These are phyloP conservation scores for Carterocephalus palaemon DNA, from an alignment of 2,888 invertebrate species.

Conservation along the genomic window DNA sequence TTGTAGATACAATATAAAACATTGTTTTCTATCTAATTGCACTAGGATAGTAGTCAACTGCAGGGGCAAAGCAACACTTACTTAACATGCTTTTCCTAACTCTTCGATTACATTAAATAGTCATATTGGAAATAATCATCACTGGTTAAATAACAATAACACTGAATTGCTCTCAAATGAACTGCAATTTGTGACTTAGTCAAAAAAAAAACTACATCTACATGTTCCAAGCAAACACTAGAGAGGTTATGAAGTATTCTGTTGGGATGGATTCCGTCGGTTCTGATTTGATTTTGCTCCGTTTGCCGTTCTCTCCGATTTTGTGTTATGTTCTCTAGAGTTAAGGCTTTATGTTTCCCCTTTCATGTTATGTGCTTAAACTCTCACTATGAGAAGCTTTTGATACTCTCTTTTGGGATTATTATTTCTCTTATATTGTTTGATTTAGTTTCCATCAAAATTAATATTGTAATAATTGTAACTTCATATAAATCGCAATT, in stretches of 20 bases:
- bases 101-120: too few species aligned
- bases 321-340: slow-evolving; percentile 9
- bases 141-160: too few species aligned
- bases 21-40: too few species aligned
- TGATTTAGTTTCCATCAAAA: neutral
- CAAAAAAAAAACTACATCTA: slow-evolving; percentile 16
- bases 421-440: slow-evolving; percentile 2
- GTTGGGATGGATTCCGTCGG: slow-evolving; percentile 11
- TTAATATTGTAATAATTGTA: too few species aligned
- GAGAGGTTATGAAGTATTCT: slow-evolving; percentile 26
- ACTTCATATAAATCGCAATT: too few species aligned
- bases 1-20: too few species aligned
- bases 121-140: too few species aligned
- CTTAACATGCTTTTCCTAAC: too few species aligned
- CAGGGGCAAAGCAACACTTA: too few species aligned
- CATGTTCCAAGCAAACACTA: slow-evolving; percentile 19
- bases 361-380: slow-evolving; percentile 16
- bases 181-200: slow-evolving; percentile 11
- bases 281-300: slow-evolving; percentile 15
- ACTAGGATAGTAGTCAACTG: too few species aligned
- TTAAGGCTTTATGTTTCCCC: slow-evolving; percentile 1
- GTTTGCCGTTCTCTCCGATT: slow-evolving; percentile 16
- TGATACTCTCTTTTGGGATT: neutral
- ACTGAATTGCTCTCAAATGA: too few species aligned
- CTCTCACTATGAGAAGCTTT: slow-evolving; percentile 9